phyloP scores from a whole-genome alignment of 2,797 vertebrate genomes.

The Phoeniculus purpureus region DNA sequence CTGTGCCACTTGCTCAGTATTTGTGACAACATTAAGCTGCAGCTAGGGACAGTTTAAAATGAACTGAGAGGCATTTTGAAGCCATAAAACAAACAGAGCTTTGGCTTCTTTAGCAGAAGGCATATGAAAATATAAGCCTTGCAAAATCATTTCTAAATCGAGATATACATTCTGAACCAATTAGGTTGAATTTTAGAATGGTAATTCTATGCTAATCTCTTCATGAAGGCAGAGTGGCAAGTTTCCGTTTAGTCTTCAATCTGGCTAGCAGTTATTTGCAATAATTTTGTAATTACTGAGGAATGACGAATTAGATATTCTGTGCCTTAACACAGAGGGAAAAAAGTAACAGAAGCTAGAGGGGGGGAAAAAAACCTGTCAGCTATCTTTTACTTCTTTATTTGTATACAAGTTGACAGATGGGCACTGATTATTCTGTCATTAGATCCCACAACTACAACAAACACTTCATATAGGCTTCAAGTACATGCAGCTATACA shows the following conservation, averaged over 20 bases:
- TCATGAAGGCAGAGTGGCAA: neutral
- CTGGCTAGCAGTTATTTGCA: neutral
- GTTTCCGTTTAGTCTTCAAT: neutral
- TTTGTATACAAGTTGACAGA: slow-evolving; percentile 38
- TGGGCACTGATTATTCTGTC: slow-evolving; percentile 31
- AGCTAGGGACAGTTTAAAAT: neutral
- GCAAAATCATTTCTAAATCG: neutral
- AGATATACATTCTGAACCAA: neutral
- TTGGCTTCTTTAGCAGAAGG: neutral
- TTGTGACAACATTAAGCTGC: neutral
- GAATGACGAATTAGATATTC: neutral
- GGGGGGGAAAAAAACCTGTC: neutral
- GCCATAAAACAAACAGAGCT: neutral
- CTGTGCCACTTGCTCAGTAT: neutral
- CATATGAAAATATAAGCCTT: neutral
- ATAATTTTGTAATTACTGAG: neutral
- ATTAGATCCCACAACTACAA: slow-evolving; percentile 43
- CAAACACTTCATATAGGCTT: neutral
- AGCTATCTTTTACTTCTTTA: slow-evolving; percentile 3
- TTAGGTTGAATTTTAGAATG: neutral
- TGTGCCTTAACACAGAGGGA: neutral
- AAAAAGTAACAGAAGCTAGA: neutral
- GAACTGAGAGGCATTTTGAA: neutral
- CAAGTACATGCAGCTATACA: neutral
- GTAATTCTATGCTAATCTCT: neutral